A percentile compares a stretch with the other conserved stretches of the same genome.
phyloP scores from a whole-genome alignment of 2,113 vertebrate genomes.

The Menura novaehollandiae region DNA sequence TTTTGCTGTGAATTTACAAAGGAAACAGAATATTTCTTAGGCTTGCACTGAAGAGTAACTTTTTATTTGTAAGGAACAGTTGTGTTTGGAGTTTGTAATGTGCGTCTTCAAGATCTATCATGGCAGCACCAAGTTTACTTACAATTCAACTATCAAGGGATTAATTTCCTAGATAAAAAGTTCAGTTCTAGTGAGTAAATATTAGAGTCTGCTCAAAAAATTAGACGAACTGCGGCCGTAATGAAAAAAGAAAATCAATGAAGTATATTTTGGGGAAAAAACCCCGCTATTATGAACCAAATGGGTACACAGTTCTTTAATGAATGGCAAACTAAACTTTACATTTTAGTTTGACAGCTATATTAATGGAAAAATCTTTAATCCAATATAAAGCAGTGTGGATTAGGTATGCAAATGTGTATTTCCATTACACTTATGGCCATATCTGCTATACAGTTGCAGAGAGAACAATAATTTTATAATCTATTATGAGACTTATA shows the following conservation, averaged over 20 bases:
- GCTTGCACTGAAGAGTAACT: background rate
- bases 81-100: background rate
- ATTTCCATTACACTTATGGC: background rate
- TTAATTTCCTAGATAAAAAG: constrained; percentile 21
- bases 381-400: background rate
- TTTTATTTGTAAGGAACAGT: background rate
- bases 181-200: background rate
- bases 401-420: background rate
- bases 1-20: background rate
- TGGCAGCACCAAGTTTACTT: background rate
- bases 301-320: background rate
- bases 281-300: background rate
- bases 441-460: background rate
- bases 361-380: background rate
- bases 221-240: background rate
- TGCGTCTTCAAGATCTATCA: background rate
- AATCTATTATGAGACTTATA: background rate
- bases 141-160: background rate
- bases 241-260: background rate
- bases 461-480: background rate
- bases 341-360: background rate
- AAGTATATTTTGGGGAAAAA: background rate
- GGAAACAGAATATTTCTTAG: background rate
- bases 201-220: background rate
- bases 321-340: background rate